These are phyloP conservation scores for Podarcis siculus DNA, from an alignment of 2,797 vertebrate genomes.

Conservation along the genomic window DNA sequence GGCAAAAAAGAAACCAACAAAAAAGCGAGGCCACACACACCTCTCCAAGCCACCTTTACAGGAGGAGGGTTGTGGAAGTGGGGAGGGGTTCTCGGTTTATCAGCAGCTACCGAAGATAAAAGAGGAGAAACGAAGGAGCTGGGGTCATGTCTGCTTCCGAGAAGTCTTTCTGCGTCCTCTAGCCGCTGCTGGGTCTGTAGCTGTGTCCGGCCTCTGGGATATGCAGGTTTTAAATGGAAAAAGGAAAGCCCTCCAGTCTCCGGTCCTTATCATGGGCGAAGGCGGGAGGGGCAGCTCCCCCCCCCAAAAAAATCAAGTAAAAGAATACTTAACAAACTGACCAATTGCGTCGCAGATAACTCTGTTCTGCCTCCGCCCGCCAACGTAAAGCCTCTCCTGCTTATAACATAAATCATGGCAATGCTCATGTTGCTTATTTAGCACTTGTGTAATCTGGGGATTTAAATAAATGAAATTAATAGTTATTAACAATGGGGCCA, in stretches of 20 bases:
- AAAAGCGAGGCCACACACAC: no score
- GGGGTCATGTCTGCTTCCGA: slow-evolving; percentile 55
- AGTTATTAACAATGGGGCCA: background rate
- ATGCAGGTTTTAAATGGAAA: slow-evolving; percentile 3
- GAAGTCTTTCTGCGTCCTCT: slow-evolving; percentile 39
- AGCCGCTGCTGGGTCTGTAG: background rate
- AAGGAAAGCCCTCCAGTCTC: no score
- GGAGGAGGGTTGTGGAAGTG: background rate
- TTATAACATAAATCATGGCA: no score
- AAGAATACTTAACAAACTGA: no score
- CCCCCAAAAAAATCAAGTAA: no score
- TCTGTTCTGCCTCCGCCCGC: no score
- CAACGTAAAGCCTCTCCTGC: background rate
- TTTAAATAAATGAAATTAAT: slow-evolving; percentile 62
- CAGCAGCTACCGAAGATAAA: slow-evolving; percentile 47
- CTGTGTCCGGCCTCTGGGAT: slow-evolving; percentile 37
- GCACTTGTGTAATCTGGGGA: slow-evolving; percentile 71
- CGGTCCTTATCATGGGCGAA: no score
- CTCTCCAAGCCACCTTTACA: slow-evolving; percentile 55
- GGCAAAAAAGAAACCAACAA: background rate
- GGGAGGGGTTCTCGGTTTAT: slow-evolving; percentile 21
- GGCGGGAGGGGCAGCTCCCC: no score
- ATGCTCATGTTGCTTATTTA: slow-evolving; percentile 53
- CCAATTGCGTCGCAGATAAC: no score
- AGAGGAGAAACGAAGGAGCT: slow-evolving; percentile 23